phyloP scores from a whole-genome alignment of 2,888 invertebrate species.

The Neria commutata region DNA sequence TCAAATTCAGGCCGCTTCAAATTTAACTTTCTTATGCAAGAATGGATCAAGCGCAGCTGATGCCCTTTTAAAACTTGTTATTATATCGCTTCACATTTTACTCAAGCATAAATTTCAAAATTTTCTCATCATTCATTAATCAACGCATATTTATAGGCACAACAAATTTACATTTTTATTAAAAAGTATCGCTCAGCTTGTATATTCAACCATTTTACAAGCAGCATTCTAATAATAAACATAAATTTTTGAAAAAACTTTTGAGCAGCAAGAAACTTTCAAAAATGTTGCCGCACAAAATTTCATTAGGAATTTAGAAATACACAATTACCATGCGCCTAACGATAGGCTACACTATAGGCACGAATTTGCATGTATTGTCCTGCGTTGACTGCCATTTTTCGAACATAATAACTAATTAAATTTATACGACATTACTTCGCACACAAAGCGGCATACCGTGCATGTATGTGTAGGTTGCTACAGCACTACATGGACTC shows the following conservation, averaged over 20 bases:
- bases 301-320: slow-evolving; percentile 26
- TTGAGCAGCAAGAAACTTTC: slow-evolving; percentile 10
- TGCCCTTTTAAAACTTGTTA: no score
- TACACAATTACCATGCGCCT: slow-evolving; percentile 24
- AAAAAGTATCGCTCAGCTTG: no score
- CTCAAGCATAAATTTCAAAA: no score
- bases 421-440: slow-evolving; percentile 29
- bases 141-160: no score
- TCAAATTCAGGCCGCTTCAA: no score
- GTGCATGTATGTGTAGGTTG: neutral
- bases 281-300: slow-evolving; percentile 7
- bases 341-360: slow-evolving; percentile 9
- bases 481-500: no score
- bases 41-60: no score
- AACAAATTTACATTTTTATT: no score
- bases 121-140: no score
- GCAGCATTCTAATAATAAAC: neutral
- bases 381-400: slow-evolving; percentile 25
- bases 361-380: neutral
- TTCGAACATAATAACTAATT: slow-evolving; percentile 43
- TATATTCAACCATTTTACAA: no score
- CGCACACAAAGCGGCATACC: slow-evolving; percentile 15
- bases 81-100: no score
- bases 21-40: no score
- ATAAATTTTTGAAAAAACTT: slow-evolving; percentile 7